Base-by-base conservation (phyloP, 2,888 invertebrate genomes). In the Thumatha senex region DNA sequence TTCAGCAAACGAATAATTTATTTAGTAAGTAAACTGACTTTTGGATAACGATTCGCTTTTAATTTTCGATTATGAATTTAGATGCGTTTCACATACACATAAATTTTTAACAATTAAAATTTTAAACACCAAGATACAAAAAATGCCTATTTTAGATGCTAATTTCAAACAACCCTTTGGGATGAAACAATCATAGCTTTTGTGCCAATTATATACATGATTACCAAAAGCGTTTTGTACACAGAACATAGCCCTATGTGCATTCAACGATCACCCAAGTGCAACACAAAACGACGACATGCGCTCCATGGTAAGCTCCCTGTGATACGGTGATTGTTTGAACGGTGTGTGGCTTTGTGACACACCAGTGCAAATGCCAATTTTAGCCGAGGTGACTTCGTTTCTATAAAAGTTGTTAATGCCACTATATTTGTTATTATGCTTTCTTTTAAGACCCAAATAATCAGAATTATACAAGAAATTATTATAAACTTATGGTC, bases 281-380 rank as follows among this genome's bases (percentile, higher is more conserved):
- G 64, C 58, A 34, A 41, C 45, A 52, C 51, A 48, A 57, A 39
- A 44, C 50, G 42, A 46, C 29, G 49, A 46, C 63, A 63, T 67
- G 66, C 61, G 56, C 51, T 45, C 38, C 48, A 42, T 53, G 56
- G 48, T 40, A 62, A 60, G 65, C 56, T 54, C 41, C 45, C 53
- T 11, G 36, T 51, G 44, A 40, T 13, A 42, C 56, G 49, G 53
- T 54, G 53, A 45, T 54, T 36, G 41, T 43, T 40, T 43, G 47
- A 53, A 54, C 56, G 56, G 51, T 58, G 64, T 50, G 47, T 41
- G 13, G 51, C 52, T 44, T 40, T 33, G 24, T 43, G 18, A 62
- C 51, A 60, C 61, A 56, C 55, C 59, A 54, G 69, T 67, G 63
- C 58, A 63, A 49, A 44, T 10, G 41, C 56, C 63, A 60, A 51